phyloP scores from a whole-genome alignment of 2,888 invertebrate species.

The Endomychus coccineus region DNA sequence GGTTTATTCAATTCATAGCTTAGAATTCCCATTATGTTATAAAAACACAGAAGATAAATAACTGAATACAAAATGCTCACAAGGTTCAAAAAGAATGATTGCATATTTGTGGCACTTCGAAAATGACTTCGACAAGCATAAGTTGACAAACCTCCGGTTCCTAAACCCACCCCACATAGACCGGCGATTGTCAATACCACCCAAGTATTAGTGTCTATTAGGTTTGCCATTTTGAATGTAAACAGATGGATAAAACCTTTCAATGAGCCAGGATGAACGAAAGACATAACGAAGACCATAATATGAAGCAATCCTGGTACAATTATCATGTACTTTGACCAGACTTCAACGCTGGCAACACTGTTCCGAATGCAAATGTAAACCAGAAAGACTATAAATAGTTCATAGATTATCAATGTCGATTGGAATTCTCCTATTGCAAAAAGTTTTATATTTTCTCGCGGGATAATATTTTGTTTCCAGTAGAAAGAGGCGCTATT shows the following conservation, averaged over 20 bases:
- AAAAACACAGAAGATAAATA: constrained; percentile 2
- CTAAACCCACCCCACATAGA: constrained; percentile 1
- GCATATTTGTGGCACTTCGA: constrained; percentile 4
- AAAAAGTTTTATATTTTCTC: no score
- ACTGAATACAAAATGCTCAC: neutral
- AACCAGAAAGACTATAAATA: neutral
- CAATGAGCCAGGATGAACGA: constrained; percentile 8
- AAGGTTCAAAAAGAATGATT: constrained; percentile 9
- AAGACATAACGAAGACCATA: constrained; percentile 5
- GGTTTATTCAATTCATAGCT: constrained; percentile 9
- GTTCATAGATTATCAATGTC: constrained; percentile 1
- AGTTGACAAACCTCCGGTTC: constrained; percentile 4
- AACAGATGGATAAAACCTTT: constrained; percentile 1
- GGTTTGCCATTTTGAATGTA: neutral
- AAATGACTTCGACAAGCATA: constrained; percentile 3
- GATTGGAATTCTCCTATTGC: no score
- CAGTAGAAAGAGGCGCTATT: constrained; percentile 10
- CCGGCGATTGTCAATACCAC: neutral
- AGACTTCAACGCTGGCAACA: constrained; percentile 4
- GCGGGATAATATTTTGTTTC: no score
- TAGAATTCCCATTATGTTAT: constrained; percentile 6
- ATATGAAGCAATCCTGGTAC: constrained; percentile 4
- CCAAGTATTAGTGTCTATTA: constrained; percentile 1
- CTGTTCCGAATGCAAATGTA: constrained; percentile 7
- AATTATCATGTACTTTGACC: constrained; percentile 2